A percentile compares a stretch with the other conserved stretches of the same genome.
phyloP scores from a whole-genome alignment of 2,113 vertebrate genomes.

The Oenanthe oenanthe region DNA sequence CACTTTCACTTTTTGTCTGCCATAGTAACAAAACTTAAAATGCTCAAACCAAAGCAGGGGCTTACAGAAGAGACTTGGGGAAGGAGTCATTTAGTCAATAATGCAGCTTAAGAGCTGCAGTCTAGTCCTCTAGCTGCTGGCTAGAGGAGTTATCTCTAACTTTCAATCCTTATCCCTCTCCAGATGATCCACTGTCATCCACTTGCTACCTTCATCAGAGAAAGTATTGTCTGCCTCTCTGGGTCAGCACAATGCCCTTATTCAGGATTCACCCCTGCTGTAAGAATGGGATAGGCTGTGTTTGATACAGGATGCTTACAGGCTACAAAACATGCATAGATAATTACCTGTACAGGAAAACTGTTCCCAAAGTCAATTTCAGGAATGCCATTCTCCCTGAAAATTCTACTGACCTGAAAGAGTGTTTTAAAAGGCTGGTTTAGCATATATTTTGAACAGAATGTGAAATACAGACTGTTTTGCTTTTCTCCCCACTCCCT shows the following conservation, averaged over 20 bases:
- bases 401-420: not conserved
- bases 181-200: not conserved
- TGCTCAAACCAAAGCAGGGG: not conserved
- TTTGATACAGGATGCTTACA: not conserved
- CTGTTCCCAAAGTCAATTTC: not conserved
- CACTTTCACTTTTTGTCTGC: not conserved
- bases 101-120: not conserved
- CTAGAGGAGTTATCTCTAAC: not conserved
- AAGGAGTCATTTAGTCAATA: not conserved
- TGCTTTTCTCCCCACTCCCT: not conserved
- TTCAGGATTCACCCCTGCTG: not conserved
- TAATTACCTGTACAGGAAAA: not conserved
- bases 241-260: not conserved
- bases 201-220: not conserved
- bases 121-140: not conserved
- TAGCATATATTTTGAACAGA: not conserved
- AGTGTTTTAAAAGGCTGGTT: not conserved
- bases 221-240: not conserved
- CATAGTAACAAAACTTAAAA: not conserved
- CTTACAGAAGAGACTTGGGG: not conserved
- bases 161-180: not conserved
- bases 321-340: not conserved
- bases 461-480: not conserved
- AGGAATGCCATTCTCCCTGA: not conserved
- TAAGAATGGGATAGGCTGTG: not conserved